A percentile compares a stretch with the other conserved stretches of the same genome.
Conservation (phyloP, 2,113 vertebrate species). For the Marmota monax region DNA sequence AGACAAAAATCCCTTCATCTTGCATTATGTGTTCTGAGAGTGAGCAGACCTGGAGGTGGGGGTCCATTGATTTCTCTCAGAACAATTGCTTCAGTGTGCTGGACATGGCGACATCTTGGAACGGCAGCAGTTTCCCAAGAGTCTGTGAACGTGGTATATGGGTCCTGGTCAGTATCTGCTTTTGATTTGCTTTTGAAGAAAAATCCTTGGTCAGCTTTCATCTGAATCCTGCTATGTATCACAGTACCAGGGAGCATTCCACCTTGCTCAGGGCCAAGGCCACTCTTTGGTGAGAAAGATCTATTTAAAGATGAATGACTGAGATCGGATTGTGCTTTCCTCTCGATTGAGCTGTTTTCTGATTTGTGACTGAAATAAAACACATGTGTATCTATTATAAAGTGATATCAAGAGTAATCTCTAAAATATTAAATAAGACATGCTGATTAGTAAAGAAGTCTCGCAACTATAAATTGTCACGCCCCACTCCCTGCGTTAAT, state of each 20-base stretch:
- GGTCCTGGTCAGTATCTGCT: not conserved
- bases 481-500: not conserved
- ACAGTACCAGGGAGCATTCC: not conserved
- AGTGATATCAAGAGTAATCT: not conserved
- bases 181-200: slow-evolving; percentile 48
- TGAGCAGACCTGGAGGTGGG: not conserved
- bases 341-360: slow-evolving; percentile 83
- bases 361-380: slow-evolving; percentile 85
- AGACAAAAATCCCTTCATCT: not conserved
- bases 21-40: accelerated
- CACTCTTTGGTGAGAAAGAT: not conserved
- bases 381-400: not conserved
- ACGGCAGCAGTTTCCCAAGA: not conserved
- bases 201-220: not conserved
- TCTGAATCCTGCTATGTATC: not conserved
- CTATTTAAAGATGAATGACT: slow-evolving; percentile 75
- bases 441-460: not conserved
- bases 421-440: slow-evolving; percentile 7
- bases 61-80: not conserved
- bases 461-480: not conserved
- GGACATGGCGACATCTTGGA: not conserved
- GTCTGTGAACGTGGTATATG: not conserved
- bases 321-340: slow-evolving; percentile 61
- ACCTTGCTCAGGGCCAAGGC: not conserved
- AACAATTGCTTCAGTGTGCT: not conserved